A percentile compares a stretch with the other conserved stretches of the same genome.
These are phyloP conservation scores for Bombus affinis DNA, from an alignment of 1,140 invertebrate genomes.

Conservation along the genomic window DNA sequence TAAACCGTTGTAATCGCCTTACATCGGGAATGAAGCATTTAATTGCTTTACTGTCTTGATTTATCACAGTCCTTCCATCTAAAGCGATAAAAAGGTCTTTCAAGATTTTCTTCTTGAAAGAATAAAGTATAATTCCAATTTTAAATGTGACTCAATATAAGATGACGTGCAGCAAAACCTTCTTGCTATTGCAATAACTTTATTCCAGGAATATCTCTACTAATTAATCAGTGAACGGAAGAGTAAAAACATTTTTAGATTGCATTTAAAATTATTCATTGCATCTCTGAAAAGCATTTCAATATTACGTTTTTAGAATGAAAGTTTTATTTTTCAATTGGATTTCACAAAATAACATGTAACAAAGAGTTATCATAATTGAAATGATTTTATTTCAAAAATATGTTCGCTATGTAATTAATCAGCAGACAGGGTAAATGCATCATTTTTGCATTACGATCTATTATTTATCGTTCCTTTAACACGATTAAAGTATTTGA, in stretches of 20 bases:
- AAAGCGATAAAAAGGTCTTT: background rate
- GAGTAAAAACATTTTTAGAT: background rate
- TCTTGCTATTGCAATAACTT: background rate
- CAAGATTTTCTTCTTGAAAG: background rate
- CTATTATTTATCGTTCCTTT: no score
- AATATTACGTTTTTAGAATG: background rate
- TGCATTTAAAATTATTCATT: background rate
- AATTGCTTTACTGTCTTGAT: background rate
- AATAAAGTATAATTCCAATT: background rate
- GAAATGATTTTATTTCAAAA: no score
- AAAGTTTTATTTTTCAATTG: background rate
- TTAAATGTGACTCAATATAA: background rate
- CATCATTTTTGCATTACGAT: no score
- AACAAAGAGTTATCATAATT: no score
- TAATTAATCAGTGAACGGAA: background rate
- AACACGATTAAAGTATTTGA: no score
- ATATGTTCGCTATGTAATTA: no score
- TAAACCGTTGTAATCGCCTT: slow-evolving; percentile 19
- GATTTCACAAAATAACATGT: no score
- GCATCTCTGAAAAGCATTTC: no score
- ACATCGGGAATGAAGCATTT: background rate
- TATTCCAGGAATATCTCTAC: background rate
- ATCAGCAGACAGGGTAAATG: no score
- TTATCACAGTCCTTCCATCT: background rate
- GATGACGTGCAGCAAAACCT: no score